A percentile compares a stretch with the other conserved stretches of the same genome.
These are phyloP conservation scores for Syritta pipiens DNA, from an alignment of 2,888 invertebrate species.

Conservation along the genomic window DNA sequence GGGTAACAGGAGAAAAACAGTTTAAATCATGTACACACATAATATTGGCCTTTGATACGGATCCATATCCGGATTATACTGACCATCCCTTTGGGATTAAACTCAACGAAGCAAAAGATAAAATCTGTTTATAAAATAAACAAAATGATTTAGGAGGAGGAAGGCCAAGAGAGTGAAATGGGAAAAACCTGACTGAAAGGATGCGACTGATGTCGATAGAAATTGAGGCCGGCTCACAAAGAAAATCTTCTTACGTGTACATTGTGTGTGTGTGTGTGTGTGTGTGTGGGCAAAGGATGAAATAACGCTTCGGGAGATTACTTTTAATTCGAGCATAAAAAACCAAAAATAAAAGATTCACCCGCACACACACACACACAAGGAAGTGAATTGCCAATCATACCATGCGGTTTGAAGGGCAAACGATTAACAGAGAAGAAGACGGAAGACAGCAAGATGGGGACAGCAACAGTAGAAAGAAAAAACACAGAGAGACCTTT, in stretches of 20 bases:
- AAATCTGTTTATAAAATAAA: slow-evolving; percentile 70
- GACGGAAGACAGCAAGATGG: not conserved
- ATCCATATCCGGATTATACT: slow-evolving; percentile 68
- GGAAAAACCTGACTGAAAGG: slow-evolving; percentile 27
- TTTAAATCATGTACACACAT: slow-evolving; percentile 69
- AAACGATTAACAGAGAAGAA: slow-evolving; percentile 38
- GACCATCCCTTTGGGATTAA: slow-evolving; percentile 68
- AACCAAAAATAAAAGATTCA: slow-evolving; percentile 13
- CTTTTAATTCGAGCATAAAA: slow-evolving; percentile 60
- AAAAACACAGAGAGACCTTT: slow-evolving; percentile 19
- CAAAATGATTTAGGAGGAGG: slow-evolving; percentile 67
- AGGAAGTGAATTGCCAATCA: slow-evolving; percentile 39
- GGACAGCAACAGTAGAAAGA: not conserved
- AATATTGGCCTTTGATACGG: slow-evolving; percentile 69
- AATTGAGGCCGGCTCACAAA: slow-evolving; percentile 60
- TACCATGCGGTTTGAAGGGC: slow-evolving; percentile 56
- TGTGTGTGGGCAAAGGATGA: slow-evolving; percentile 25
- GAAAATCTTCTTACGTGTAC: slow-evolving; percentile 59
- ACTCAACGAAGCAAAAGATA: slow-evolving; percentile 68
- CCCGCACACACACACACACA: slow-evolving; percentile 11
- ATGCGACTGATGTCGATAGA: slow-evolving; percentile 49
- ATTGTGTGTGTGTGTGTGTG: slow-evolving; percentile 3
- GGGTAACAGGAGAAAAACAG: slow-evolving; percentile 65
- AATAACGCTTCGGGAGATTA: slow-evolving; percentile 56
- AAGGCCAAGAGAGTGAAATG: slow-evolving; percentile 18